phyloP scores from a whole-genome alignment of 2,113 vertebrate genomes.

The Percopsis transmontana region DNA sequence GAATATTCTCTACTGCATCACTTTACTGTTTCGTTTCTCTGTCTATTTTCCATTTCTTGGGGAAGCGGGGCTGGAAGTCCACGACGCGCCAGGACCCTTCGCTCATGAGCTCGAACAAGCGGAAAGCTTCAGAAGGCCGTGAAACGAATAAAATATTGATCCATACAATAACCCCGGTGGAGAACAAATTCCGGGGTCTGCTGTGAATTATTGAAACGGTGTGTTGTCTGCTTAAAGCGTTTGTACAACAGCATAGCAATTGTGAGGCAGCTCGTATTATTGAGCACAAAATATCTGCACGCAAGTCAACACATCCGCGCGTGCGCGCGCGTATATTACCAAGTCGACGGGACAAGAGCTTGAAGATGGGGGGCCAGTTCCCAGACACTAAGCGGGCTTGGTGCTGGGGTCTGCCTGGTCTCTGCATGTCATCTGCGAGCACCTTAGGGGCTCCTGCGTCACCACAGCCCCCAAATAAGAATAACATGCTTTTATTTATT shows the following conservation, averaged over 20 bases:
- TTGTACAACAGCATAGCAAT: conserved; percentile 33
- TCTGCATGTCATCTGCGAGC: conserved; percentile 5
- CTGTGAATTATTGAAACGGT: conserved; percentile 44
- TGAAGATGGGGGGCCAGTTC: background rate
- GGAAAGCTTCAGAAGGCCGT: conserved; percentile 19
- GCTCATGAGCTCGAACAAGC: conserved; percentile 45
- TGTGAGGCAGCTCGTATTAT: conserved; percentile 14
- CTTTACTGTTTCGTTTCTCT: conserved; percentile 9
- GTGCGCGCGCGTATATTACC: conserved; percentile 5
- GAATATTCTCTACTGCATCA: conserved; percentile 29
- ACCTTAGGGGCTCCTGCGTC: conserved; percentile 7
- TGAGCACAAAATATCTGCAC: conserved; percentile 10
- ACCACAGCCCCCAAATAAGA: conserved; percentile 19
- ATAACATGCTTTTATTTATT: conserved; percentile 45
- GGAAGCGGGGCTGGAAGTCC: conserved; percentile 26
- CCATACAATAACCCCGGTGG: conserved; percentile 42
- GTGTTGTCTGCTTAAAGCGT: conserved; percentile 14
- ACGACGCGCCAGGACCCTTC: conserved; percentile 19
- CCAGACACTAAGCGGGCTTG: background rate
- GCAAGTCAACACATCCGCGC: background rate
- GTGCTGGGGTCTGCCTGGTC: background rate
- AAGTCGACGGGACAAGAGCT: background rate
- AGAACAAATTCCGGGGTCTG: conserved; percentile 32
- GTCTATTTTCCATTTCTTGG: conserved; percentile 56
- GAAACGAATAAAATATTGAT: conserved; percentile 61